Conservation (phyloP, 2,113 vertebrate species). For the Meriones unguiculatus region DNA sequence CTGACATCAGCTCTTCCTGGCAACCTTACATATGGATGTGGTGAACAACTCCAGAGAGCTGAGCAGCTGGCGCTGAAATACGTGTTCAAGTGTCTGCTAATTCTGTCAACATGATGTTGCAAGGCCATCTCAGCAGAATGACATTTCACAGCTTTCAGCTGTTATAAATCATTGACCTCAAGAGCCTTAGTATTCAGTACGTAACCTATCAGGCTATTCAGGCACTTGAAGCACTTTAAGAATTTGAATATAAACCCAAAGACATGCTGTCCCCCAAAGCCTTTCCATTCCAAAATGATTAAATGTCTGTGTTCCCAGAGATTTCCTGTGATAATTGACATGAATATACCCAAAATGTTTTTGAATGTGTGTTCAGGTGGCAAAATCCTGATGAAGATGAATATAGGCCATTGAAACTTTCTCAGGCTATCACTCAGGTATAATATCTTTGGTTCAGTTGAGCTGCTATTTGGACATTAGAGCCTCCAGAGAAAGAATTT, state of each 20-base stretch:
- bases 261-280: constrained; percentile 76
- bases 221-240: constrained; percentile 73
- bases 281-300: constrained; percentile 72
- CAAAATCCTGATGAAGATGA: constrained; percentile 44
- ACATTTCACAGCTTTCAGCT: constrained; percentile 80
- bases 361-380: constrained; percentile 37
- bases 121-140: constrained; percentile 57
- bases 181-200: constrained; percentile 76
- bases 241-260: constrained; percentile 75
- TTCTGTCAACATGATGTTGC: constrained; percentile 57
- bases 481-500: constrained; percentile 29
- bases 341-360: constrained; percentile 49
- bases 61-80: constrained; percentile 73
- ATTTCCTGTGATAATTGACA: constrained; percentile 55
- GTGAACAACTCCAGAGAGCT: constrained; percentile 52
- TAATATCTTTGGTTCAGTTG: constrained; percentile 58
- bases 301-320: constrained; percentile 60
- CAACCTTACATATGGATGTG: constrained; percentile 61
- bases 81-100: constrained; percentile 70
- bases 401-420: constrained; percentile 47
- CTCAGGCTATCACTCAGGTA: constrained; percentile 52
- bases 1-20: constrained; percentile 39
- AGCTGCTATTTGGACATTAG: constrained; percentile 52
- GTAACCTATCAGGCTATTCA: constrained; percentile 75
- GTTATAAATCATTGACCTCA: constrained; percentile 74